Percentiles rank a stretch among this genome's conserved stretches.
Evolutionary conservation across 1,140 invertebrate species (phyloP).

Genomic region (Papilio aristodemus): DNA sequence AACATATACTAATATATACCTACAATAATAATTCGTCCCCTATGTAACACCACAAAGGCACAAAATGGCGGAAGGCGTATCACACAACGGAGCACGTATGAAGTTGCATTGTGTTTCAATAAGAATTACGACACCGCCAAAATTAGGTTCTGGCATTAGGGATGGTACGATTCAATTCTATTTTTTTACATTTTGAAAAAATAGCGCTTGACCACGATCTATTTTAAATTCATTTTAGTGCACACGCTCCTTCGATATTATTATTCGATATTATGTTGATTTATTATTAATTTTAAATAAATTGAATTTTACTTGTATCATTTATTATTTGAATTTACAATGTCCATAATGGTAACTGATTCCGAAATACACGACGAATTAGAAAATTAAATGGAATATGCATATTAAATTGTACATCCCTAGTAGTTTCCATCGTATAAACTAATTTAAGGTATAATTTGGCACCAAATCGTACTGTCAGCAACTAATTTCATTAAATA

Average conservation of each 20-base stretch:
- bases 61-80: slow-evolving; percentile 25
- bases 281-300: no score
- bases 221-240: neutral
- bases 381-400: neutral
- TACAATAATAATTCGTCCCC: slow-evolving; percentile 34
- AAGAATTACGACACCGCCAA: slow-evolving; percentile 29
- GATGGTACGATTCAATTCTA: neutral
- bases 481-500: slow-evolving; percentile 41
- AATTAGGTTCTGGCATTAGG: neutral
- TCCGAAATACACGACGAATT: no score
- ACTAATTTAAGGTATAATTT: slow-evolving; percentile 57
- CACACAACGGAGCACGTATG: neutral
- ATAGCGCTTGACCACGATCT: no score
- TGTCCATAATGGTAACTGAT: no score
- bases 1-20: slow-evolving; percentile 30
- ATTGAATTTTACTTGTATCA: no score
- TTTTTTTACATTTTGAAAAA: no score
- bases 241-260: no score
- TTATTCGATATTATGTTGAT: no score
- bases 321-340: no score
- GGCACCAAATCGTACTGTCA: slow-evolving; percentile 47
- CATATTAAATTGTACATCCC: neutral
- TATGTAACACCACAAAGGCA: slow-evolving; percentile 43
- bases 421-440: slow-evolving; percentile 31
- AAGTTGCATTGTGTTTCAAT: slow-evolving; percentile 46